Conservation (phyloP, 2,113 vertebrate genomes). For the Pardalotus punctatus region DNA sequence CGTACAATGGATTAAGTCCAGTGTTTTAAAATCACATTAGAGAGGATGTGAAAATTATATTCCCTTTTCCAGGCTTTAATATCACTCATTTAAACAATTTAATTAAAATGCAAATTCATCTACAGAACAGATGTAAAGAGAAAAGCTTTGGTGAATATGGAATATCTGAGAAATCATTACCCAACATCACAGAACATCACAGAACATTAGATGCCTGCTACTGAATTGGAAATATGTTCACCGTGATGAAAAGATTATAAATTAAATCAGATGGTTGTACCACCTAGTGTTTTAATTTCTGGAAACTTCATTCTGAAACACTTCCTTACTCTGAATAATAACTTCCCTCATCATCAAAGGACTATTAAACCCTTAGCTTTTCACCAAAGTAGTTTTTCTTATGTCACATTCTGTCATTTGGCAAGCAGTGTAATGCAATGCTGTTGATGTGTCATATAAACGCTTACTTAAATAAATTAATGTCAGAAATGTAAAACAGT, state of each 20-base stretch:
- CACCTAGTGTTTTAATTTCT: conserved; percentile 68
- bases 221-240: conserved; percentile 42
- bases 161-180: conserved; percentile 53
- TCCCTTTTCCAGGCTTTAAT: conserved; percentile 1
- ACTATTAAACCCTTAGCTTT: conserved; percentile 21
- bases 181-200: neutral
- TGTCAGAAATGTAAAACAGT: neutral
- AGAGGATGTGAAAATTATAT: conserved; percentile 19
- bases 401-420: neutral
- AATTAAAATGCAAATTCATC: conserved; percentile 66
- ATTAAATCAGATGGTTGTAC: neutral
- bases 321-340: conserved; percentile 27
- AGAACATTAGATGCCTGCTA: conserved; percentile 10
- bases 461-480: neutral
- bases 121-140: conserved; percentile 33
- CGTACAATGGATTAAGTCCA: neutral
- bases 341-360: conserved; percentile 17
- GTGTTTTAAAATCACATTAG: conserved; percentile 6
- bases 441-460: neutral
- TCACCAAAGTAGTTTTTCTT: neutral
- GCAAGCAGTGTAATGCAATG: neutral
- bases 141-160: conserved; percentile 50
- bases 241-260: conserved; percentile 9
- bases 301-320: conserved; percentile 43
- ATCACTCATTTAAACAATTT: conserved; percentile 1